Conservation (phyloP, 2,797 vertebrate genomes). For the Cryptoprocta ferox region DNA sequence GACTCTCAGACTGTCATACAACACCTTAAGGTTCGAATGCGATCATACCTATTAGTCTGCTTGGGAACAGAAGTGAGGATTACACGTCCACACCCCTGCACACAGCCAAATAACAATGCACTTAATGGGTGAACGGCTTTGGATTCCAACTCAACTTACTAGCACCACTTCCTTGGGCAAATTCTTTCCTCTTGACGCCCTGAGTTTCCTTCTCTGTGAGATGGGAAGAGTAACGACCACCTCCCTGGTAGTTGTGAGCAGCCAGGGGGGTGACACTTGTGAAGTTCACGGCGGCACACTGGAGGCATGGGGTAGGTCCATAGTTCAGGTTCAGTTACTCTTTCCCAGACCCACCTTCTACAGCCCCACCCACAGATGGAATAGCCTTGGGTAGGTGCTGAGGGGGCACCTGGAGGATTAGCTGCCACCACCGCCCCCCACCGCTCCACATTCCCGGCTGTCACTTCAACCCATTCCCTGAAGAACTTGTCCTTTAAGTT, state of each 20-base stretch:
- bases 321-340: neutral
- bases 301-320: neutral
- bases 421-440: rapidly evolving
- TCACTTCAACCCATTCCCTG: neutral
- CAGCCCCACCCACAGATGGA: rapidly evolving
- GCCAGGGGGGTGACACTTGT: neutral
- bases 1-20: neutral
- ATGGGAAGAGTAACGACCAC: neutral
- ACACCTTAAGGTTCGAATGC: neutral
- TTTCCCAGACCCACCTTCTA: neutral
- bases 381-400: no score
- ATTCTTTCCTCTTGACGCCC: neutral
- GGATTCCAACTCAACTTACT: neutral
- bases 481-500: neutral
- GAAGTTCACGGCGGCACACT: rapidly evolving
- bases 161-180: neutral
- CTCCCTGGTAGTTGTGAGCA: neutral
- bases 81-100: neutral
- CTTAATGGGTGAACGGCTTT: neutral
- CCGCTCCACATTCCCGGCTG: neutral
- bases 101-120: neutral
- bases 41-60: neutral
- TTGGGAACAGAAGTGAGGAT: neutral
- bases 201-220: neutral
- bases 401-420: neutral